phyloP scores from a whole-genome alignment of 35 echinoderm and acorn worm genomes.

The Amphiura filiformis region DNA sequence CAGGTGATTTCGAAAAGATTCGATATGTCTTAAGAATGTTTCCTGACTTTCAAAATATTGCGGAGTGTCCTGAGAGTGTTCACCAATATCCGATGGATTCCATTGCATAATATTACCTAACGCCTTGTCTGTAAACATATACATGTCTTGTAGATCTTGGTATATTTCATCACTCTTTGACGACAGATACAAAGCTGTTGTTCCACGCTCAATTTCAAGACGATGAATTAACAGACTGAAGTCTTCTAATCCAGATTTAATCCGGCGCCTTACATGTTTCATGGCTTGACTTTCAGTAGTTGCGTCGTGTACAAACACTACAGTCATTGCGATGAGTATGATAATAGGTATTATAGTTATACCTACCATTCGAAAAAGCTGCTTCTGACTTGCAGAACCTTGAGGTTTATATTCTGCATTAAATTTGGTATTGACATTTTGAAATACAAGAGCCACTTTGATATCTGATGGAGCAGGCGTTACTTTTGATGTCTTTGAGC shows the following conservation, averaged over 20 bases:
- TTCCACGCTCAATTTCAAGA: constrained; percentile 26
- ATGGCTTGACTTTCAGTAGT: neutral
- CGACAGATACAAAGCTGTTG: constrained; percentile 14
- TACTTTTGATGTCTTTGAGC: too few species aligned
- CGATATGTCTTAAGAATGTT: neutral
- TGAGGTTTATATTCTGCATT: too few species aligned
- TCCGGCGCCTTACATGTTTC: neutral
- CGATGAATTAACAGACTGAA: constrained; percentile 2
- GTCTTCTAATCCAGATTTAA: constrained; percentile 15
- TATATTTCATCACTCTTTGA: neutral
- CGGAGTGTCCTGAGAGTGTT: neutral
- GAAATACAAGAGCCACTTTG: too few species aligned
- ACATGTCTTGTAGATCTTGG: neutral
- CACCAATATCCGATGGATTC: too few species aligned
- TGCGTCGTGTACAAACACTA: neutral
- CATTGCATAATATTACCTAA: neutral
- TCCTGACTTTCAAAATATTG: neutral
- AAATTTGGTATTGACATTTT: too few species aligned
- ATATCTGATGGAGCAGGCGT: too few species aligned
- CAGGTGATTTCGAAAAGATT: neutral
- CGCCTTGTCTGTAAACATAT: neutral
- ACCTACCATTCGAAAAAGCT: neutral
- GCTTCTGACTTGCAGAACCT: neutral
- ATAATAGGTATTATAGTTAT: neutral
- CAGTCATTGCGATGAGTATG: neutral